A percentile compares a stretch with the other conserved stretches of the same genome.
phyloP scores from a whole-genome alignment of 2,888 invertebrate genomes.

The Leucophenga maculata region DNA sequence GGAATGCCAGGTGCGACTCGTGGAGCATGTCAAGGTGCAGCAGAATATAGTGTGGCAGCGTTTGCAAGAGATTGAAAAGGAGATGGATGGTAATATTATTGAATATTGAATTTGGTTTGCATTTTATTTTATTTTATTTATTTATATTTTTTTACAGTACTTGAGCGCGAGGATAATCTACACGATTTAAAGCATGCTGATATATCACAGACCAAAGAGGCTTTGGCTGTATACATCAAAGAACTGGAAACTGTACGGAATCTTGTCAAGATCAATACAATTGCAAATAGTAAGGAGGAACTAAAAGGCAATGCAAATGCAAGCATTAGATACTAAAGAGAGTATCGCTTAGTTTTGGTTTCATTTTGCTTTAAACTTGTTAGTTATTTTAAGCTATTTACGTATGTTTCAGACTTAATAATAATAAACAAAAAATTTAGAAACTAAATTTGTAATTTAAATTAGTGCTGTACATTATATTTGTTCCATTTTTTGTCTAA shows the following conservation, averaged over 20 bases:
- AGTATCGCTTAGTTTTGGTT: too few relatives aligned
- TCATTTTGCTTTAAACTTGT: too few relatives aligned
- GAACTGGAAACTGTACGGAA: slow-evolving; percentile 82
- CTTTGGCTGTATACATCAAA: slow-evolving; percentile 81
- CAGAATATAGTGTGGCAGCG: slow-evolving; percentile 82
- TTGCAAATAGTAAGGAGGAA: slow-evolving; percentile 58
- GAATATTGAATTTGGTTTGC: neutral
- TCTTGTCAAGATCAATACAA: slow-evolving; percentile 75
- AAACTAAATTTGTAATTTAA: too few relatives aligned
- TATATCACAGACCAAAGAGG: slow-evolving; percentile 79
- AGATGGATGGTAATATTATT: slow-evolving; percentile 77
- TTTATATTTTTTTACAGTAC: slow-evolving; percentile 45
- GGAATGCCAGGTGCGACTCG: slow-evolving; percentile 83
- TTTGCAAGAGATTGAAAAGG: slow-evolving; percentile 82
- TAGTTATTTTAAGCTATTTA: too few relatives aligned
- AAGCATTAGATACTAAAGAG: too few relatives aligned
- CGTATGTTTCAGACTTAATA: too few relatives aligned
- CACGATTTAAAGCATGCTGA: slow-evolving; percentile 74
- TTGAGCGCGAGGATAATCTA: slow-evolving; percentile 70
- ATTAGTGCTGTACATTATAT: too few relatives aligned
- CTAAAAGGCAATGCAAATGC: too few relatives aligned
- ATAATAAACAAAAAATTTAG: too few relatives aligned
- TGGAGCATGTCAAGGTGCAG: slow-evolving; percentile 84
- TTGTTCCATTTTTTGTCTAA: too few relatives aligned
- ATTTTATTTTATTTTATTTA: neutral